phyloP scores from a whole-genome alignment of 2,888 invertebrate genomes.

The Diaphora mendica region DNA sequence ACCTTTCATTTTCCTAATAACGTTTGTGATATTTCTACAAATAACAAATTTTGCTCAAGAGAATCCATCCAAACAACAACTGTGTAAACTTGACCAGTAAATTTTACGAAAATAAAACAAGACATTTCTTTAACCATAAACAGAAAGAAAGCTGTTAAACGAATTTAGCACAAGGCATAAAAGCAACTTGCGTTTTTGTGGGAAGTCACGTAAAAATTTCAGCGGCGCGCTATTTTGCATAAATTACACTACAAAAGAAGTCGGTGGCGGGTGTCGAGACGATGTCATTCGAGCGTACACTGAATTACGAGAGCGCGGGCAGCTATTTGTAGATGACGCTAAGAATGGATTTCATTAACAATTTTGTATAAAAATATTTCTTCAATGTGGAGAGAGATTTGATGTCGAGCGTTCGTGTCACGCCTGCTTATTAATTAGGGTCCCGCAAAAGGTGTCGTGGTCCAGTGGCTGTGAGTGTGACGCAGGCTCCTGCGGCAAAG shows the following conservation, averaged over 20 bases:
- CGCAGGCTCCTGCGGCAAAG: slow-evolving; percentile 83
- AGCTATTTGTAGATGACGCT: slow-evolving; percentile 45
- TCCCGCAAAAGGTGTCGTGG: slow-evolving; percentile 81
- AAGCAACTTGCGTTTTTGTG: slow-evolving; percentile 34
- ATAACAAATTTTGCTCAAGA: not conserved
- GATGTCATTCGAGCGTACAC: slow-evolving; percentile 35
- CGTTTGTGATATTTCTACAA: not conserved
- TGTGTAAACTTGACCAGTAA: slow-evolving; percentile 3
- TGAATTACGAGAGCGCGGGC: slow-evolving; percentile 37
- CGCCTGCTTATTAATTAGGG: slow-evolving; percentile 82
- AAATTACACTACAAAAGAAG: slow-evolving; percentile 48
- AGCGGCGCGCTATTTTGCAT: slow-evolving; percentile 43
- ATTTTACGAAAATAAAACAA: slow-evolving; percentile 8
- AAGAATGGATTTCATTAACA: slow-evolving; percentile 59
- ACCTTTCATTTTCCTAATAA: slow-evolving; percentile 10
- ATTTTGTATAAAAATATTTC: slow-evolving; percentile 48
- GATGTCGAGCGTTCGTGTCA: slow-evolving; percentile 65
- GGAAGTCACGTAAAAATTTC: slow-evolving; percentile 38
- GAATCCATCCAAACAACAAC: not conserved
- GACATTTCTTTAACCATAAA: slow-evolving; percentile 17
- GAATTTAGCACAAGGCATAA: slow-evolving; percentile 39
- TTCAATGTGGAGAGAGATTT: slow-evolving; percentile 56
- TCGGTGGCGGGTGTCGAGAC: slow-evolving; percentile 29
- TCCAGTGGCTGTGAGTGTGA: slow-evolving; percentile 76
- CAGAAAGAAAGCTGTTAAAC: slow-evolving; percentile 25